Conservation (phyloP, 2,113 vertebrate genomes). For the Xiphophorus hellerii region DNA sequence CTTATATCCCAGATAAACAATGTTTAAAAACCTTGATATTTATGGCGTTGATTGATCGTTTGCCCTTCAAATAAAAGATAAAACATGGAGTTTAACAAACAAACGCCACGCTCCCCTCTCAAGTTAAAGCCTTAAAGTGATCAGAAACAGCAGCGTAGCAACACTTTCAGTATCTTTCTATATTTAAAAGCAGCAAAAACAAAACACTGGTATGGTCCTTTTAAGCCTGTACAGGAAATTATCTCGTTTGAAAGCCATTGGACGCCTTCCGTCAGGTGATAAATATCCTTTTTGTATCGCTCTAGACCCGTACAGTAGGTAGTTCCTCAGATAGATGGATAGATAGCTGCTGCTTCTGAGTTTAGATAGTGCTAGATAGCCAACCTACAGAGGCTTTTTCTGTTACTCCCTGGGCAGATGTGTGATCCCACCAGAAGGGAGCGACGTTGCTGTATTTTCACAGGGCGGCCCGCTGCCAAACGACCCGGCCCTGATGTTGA, state of each 20-base stretch:
- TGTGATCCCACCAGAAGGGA: constrained; percentile 57
- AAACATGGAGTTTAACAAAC: neutral
- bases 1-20: neutral
- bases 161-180: neutral
- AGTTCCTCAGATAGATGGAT: constrained; percentile 30
- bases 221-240: constrained; percentile 56
- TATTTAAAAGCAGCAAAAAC: constrained; percentile 36
- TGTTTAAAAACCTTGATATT: neutral
- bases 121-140: neutral
- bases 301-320: constrained; percentile 44
- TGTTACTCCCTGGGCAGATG: constrained; percentile 41
- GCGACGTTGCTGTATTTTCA: constrained; percentile 54
- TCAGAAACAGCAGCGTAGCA: neutral
- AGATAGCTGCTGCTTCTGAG: constrained; percentile 33
- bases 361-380: constrained; percentile 56
- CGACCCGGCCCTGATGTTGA: constrained; percentile 18
- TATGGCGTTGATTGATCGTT: neutral
- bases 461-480: constrained; percentile 6
- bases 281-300: constrained; percentile 54
- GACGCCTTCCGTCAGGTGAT: constrained; percentile 22
- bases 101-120: neutral
- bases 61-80: neutral
- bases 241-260: constrained; percentile 66
- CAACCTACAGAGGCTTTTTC: constrained; percentile 51
- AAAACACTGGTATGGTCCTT: constrained; percentile 49